These are phyloP conservation scores for Otus sunia DNA, from an alignment of 2,113 vertebrate species.

Conservation along the genomic window DNA sequence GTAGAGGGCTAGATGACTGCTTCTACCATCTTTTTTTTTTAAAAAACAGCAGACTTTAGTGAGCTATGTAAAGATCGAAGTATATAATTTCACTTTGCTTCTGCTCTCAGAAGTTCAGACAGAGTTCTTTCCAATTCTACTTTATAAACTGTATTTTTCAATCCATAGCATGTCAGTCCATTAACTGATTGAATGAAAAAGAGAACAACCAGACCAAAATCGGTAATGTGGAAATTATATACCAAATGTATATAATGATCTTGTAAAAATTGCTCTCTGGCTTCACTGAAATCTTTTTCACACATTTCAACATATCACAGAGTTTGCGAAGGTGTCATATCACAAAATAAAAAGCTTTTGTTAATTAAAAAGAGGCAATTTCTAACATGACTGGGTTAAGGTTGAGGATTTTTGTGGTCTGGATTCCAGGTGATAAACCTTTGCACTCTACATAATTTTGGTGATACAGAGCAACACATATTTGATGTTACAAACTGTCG, in stretches of 20 bases:
- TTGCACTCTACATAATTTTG: not conserved
- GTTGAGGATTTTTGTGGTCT: not conserved
- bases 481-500: conserved; percentile 9
- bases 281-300: not conserved
- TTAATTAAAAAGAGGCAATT: not conserved
- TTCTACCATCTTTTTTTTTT: not conserved
- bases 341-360: not conserved
- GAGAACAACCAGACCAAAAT: not conserved
- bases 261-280: not conserved
- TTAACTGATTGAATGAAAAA: not conserved
- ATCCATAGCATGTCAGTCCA: not conserved
- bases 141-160: not conserved
- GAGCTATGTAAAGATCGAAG: not conserved
- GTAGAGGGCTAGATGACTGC: not conserved
- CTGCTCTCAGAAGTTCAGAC: not conserved
- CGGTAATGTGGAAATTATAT: not conserved
- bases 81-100: not conserved
- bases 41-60: not conserved
- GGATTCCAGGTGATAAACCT: not conserved
- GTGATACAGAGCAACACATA: not conserved
- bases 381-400: not conserved
- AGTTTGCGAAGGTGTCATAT: not conserved
- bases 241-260: not conserved
- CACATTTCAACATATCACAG: not conserved
- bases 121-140: not conserved